phyloP scores from a whole-genome alignment of 2,113 vertebrate genomes.

The Collichthys lucidus region DNA sequence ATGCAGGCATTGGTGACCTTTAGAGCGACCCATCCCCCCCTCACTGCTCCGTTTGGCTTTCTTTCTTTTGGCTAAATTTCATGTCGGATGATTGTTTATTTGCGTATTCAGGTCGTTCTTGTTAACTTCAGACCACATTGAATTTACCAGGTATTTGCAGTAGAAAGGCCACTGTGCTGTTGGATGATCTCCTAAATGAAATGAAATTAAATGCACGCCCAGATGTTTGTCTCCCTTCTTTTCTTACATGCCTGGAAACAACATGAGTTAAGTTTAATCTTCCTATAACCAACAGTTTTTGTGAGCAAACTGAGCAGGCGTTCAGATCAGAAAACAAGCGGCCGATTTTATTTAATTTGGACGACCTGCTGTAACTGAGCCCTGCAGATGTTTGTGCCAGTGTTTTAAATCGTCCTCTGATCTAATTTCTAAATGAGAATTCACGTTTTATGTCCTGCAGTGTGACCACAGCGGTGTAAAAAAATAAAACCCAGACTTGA shows the following conservation, averaged over 20 bases:
- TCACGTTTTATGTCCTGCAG: not conserved
- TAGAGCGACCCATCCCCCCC: not conserved
- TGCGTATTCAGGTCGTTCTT: not conserved
- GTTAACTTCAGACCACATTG: not conserved
- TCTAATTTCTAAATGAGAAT: constrained; percentile 12
- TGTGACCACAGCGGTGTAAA: not conserved
- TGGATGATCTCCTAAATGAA: not conserved
- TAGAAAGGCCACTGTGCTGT: not conserved
- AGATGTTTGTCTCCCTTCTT: not conserved
- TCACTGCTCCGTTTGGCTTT: not conserved
- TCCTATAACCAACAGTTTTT: too few species aligned
- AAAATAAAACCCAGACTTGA: constrained; percentile 14
- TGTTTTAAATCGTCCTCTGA: constrained; percentile 3
- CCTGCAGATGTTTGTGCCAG: not conserved
- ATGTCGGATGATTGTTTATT: not conserved
- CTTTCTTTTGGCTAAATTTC: not conserved
- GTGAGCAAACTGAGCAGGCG: not conserved
- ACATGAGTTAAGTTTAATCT: not conserved
- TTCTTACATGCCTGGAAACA: not conserved
- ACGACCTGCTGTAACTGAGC: not conserved
- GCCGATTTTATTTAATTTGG: not conserved
- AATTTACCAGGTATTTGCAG: not conserved
- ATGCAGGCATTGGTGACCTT: not conserved
- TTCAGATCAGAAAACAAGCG: not conserved
- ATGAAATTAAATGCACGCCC: not conserved